These are phyloP conservation scores for Blennius ocellaris DNA, from an alignment of 2,113 vertebrate genomes.

Conservation along the genomic window DNA sequence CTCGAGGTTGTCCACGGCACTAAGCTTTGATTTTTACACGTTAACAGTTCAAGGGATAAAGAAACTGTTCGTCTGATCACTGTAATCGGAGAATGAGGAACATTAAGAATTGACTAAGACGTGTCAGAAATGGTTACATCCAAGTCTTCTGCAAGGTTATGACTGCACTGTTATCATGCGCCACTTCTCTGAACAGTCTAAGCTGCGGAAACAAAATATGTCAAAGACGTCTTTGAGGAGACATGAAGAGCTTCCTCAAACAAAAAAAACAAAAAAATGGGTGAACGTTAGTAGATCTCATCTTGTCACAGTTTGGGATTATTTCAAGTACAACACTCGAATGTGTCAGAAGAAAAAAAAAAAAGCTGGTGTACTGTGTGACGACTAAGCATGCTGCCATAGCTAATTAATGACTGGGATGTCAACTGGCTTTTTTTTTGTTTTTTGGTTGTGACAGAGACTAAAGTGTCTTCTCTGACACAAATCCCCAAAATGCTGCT, in stretches of 20 bases:
- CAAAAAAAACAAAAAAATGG: neutral
- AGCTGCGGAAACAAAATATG: neutral
- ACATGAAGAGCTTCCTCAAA: neutral
- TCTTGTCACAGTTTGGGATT: neutral
- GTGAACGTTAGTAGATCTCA: neutral
- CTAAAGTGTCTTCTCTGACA: slow-evolving; percentile 1
- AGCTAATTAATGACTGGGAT: slow-evolving; percentile 19
- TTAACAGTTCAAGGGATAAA: neutral
- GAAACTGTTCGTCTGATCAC: neutral
- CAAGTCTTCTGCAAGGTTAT: neutral
- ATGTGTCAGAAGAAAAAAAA: slow-evolving; percentile 13
- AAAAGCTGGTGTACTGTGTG: neutral
- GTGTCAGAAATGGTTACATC: neutral
- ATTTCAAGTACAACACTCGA: neutral
- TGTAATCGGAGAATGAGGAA: neutral
- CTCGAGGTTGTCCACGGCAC: no score
- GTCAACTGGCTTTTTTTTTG: neutral
- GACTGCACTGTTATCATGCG: neutral
- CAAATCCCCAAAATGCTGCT: neutral
- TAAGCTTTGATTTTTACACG: neutral
- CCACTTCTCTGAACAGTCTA: neutral
- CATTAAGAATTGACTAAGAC: neutral
- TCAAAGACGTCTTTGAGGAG: neutral
- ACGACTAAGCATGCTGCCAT: neutral
- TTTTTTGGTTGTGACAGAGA: neutral